Base-by-base conservation (phyloP, 2,113 vertebrate species). In the Charadrius vociferus region DNA sequence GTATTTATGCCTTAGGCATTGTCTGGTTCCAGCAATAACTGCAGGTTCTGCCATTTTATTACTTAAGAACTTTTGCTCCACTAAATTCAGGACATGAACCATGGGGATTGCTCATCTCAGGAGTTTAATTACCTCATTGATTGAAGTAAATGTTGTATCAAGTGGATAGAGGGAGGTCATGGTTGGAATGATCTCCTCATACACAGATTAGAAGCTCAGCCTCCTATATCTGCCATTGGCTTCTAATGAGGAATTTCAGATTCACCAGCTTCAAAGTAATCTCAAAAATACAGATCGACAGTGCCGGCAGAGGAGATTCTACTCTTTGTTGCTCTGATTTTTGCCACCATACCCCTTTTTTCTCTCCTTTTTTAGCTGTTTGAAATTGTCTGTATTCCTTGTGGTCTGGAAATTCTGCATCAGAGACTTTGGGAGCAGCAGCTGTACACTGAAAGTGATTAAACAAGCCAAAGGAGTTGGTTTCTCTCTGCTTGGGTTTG, bases 81-180 rank as follows among this genome's bases (percentile, higher is more conserved):
- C 68, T 26, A 1, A 65, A 92, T 86, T 90, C 80, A 71, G 88
- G 68, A 79, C 80, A 65, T 37, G 91, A 93, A 65, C 83, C 56
- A 24, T 7, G 17, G 88, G 56, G 61, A 89, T 72, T 95, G 78
- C 92, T 89, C 61, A 65, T 89, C 95, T 94, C 77, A 50, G 95
- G 86, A 68, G 83, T 68, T 95, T 97, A 96, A 96, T 93, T 95
- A 87, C 86, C 82, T 85, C 95, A 96, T 91, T 87, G 86, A 95
- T 65, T 92, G 86, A 95, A 75, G 81, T 75, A 88, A 97, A 93
- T 61, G 88, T 91, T 91, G 73, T 84, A 91, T 61, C 88, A 81
- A 91, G 73, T 91, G 77, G 34, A 62, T 49, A 79, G 81, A 86
- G 68, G 73, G 65, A 92, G 91, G 94, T 92, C 83, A 88, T 41